Conservation (phyloP, 2,888 invertebrate species). For the Cheilosia vulpina region DNA sequence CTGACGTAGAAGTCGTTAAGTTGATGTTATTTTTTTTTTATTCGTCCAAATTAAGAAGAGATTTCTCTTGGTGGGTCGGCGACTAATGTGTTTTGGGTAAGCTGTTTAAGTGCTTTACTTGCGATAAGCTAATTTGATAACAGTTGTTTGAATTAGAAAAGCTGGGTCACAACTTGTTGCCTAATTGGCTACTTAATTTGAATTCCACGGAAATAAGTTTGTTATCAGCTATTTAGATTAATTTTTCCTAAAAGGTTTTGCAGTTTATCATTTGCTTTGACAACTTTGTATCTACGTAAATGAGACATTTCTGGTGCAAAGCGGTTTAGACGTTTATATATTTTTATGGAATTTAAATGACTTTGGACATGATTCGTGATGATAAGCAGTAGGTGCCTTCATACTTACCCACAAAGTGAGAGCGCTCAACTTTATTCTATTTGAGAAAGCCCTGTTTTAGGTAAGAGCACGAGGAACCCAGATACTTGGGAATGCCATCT, state of each 20-base stretch:
- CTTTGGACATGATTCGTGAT: too few relatives aligned
- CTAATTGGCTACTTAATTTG: slow-evolving; percentile 17
- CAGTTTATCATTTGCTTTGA: neutral
- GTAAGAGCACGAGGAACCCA: too few relatives aligned
- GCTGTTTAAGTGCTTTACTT: slow-evolving; percentile 31
- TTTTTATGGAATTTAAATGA: too few relatives aligned
- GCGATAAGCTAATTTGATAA: slow-evolving; percentile 51
- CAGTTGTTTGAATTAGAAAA: slow-evolving; percentile 25
- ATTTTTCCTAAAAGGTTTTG: neutral
- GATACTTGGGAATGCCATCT: too few relatives aligned
- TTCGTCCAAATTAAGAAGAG: slow-evolving; percentile 7
- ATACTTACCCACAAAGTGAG: too few relatives aligned
- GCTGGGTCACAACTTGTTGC: slow-evolving; percentile 16
- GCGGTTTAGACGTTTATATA: too few relatives aligned
- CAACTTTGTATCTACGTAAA: too few relatives aligned
- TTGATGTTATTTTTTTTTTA: neutral
- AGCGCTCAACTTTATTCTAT: too few relatives aligned
- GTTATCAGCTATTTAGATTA: neutral
- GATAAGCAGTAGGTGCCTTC: too few relatives aligned
- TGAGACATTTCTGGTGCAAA: too few relatives aligned
- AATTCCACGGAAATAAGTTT: neutral
- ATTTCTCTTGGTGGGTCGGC: neutral
- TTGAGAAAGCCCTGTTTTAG: too few relatives aligned
- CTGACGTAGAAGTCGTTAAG: slow-evolving; percentile 10
- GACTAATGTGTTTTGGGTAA: slow-evolving; percentile 41